Evolutionary conservation across 2,888 invertebrate genomes (phyloP).

Genomic region (Diloba caeruleocephala): DNA sequence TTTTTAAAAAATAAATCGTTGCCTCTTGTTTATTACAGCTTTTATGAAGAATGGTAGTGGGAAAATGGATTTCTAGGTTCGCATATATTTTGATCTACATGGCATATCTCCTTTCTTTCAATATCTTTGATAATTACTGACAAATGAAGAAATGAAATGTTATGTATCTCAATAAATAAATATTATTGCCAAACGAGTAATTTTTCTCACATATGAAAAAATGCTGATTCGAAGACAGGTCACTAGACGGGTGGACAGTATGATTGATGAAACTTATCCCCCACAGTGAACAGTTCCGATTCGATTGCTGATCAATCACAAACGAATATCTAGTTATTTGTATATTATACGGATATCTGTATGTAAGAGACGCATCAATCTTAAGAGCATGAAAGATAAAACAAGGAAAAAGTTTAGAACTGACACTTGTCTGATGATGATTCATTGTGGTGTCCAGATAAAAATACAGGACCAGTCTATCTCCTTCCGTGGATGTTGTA

Average conservation of each 20-base stretch:
- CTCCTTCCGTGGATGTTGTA: too few species aligned
- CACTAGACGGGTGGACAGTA: slow-evolving; percentile 54
- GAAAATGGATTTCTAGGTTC: too few species aligned
- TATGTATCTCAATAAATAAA: slow-evolving; percentile 3
- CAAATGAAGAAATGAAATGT: background rate
- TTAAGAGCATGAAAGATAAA: slow-evolving; percentile 36
- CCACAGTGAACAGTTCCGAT: slow-evolving; percentile 45
- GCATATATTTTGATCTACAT: too few species aligned
- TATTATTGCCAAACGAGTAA: slow-evolving; percentile 16
- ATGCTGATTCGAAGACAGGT: slow-evolving; percentile 62
- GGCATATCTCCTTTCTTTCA: too few species aligned
- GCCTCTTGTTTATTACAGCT: too few species aligned
- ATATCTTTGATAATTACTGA: too few species aligned
- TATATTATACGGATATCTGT: slow-evolving; percentile 26
- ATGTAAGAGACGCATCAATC: slow-evolving; percentile 46
- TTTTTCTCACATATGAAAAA: slow-evolving; percentile 52
- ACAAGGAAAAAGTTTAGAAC: slow-evolving; percentile 24
- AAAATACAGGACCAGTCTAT: too few species aligned
- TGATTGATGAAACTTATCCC: slow-evolving; percentile 72
- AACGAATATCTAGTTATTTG: slow-evolving; percentile 54
- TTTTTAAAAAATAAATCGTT: too few species aligned
- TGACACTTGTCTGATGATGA: slow-evolving; percentile 20
- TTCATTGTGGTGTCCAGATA: too few species aligned
- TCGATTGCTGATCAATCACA: slow-evolving; percentile 74
- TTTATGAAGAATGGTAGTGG: too few species aligned